These are phyloP conservation scores for Pogoniulus pusillus DNA, from an alignment of 2,797 vertebrate species.

Conservation along the genomic window DNA sequence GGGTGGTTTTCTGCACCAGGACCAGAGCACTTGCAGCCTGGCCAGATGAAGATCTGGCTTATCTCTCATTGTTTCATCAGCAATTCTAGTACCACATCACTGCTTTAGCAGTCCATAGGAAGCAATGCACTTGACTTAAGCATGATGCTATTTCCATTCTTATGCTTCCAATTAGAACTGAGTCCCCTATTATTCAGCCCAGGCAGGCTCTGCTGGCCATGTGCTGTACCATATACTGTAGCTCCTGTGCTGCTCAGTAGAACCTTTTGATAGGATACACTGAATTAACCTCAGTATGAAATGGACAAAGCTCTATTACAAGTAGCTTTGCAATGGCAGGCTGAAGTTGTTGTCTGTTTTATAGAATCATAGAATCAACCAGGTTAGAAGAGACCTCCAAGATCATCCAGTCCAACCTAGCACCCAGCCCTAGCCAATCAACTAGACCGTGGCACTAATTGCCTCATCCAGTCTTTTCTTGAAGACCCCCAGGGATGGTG, in stretches of 20 bases:
- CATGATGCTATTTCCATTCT: not conserved
- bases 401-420: too few species aligned
- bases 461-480: too few species aligned
- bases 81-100: not conserved
- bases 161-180: not conserved
- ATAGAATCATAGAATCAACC: too few species aligned
- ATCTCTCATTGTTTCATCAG: not conserved
- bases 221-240: not conserved
- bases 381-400: too few species aligned
- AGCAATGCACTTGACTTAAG: not conserved
- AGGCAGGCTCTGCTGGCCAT: not conserved
- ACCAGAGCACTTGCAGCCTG: not conserved
- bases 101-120: not conserved
- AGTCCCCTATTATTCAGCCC: not conserved
- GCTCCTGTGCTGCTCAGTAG: not conserved
- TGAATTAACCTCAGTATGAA: not conserved
- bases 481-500: too few species aligned
- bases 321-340: not conserved
- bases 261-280: not conserved
- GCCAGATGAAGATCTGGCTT: not conserved
- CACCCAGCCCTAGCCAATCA: too few species aligned
- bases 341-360: not conserved
- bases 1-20: not conserved
- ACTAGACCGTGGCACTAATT: too few species aligned
- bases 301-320: conserved; percentile 30